Evolutionary conservation across 53 echinoderm and acorn worm species (phyloP).

Genomic region (Paracentrotus lividus): DNA sequence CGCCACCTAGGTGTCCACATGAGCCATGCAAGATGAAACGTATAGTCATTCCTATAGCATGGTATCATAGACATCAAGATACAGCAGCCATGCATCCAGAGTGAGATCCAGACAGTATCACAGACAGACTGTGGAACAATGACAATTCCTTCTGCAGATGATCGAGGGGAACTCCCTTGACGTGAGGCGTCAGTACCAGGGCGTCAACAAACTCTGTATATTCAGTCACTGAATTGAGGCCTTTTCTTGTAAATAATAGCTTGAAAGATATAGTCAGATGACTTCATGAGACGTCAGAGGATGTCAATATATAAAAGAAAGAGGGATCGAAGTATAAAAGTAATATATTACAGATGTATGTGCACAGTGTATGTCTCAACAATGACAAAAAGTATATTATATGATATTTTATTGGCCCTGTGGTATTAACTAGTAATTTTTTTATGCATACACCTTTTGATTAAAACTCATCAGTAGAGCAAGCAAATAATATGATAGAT

Average conservation of each 20-base stretch:
- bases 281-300: not conserved
- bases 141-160: constrained; percentile 22
- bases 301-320: constrained; percentile 10
- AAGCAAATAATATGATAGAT: not conserved
- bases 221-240: constrained; percentile 62
- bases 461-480: not conserved
- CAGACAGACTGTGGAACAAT: not conserved
- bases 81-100: not conserved
- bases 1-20: not conserved
- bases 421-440: not conserved
- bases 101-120: not conserved
- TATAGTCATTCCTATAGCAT: not conserved
- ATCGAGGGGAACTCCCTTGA: not conserved
- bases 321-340: not conserved
- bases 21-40: not conserved
- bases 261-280: not conserved
- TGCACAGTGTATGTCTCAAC: constrained; percentile 27
- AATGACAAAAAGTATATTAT: not conserved
- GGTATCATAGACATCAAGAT: not conserved
- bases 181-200: not conserved
- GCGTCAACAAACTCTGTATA: constrained; percentile 52
- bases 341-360: constrained; percentile 41
- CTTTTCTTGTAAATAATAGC: constrained; percentile 62
- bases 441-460: not conserved
- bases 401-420: not conserved